phyloP scores from a whole-genome alignment of 2,797 vertebrate species.

The Rhinichthys osculus region DNA sequence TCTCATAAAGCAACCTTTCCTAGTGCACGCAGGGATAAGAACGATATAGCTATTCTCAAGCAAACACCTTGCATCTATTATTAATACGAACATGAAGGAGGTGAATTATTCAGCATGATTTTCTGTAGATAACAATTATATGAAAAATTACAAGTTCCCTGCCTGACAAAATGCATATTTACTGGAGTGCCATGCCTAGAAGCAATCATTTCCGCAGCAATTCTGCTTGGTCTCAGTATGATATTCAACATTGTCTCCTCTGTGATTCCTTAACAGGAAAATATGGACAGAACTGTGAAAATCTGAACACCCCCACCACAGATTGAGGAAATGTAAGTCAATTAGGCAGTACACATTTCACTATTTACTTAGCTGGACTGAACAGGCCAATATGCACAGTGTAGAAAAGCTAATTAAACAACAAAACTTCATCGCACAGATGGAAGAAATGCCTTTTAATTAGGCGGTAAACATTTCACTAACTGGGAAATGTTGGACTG shows the following conservation, averaged over 20 bases:
- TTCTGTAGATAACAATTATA: conserved; percentile 70
- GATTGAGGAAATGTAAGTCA: conserved; percentile 14
- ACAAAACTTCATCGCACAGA: conserved; percentile 6
- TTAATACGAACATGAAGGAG: conserved; percentile 70
- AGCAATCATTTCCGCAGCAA: background rate
- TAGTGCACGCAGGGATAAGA: conserved; percentile 28
- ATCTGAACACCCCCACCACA: background rate
- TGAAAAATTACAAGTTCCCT: conserved; percentile 69
- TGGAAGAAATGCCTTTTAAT: conserved; percentile 39
- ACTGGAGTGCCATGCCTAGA: background rate
- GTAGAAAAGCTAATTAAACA: conserved; percentile 27
- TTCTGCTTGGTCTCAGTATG: background rate
- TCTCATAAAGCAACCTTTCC: conserved; percentile 17
- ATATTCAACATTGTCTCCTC: conserved; percentile 1
- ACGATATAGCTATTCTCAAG: conserved; percentile 64
- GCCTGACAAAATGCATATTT: conserved; percentile 29
- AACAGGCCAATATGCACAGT: background rate
- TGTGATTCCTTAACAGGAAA: conserved; percentile 5
- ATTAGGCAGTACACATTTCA: conserved; percentile 20
- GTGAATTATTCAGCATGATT: conserved; percentile 58
- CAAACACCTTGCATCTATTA: conserved; percentile 77
- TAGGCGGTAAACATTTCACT: conserved; percentile 26
- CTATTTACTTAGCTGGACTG: conserved; percentile 7
- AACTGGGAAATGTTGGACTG: conserved; percentile 8
- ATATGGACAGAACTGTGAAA: conserved; percentile 15